phyloP scores from a whole-genome alignment of 2,113 vertebrate genomes.

The Rallus limicola region DNA sequence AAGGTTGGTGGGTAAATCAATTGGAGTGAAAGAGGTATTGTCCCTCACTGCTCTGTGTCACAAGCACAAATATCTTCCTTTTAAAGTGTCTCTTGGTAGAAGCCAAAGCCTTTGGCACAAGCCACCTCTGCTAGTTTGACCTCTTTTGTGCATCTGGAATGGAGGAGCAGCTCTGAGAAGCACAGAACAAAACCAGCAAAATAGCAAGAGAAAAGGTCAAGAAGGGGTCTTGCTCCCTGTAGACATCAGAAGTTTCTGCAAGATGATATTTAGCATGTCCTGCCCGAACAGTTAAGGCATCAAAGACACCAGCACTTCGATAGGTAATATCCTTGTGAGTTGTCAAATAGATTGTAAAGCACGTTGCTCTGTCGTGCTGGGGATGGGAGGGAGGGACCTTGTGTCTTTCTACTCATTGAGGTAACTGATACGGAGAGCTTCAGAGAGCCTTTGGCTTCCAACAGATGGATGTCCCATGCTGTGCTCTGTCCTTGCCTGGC shows the following conservation, averaged over 20 bases:
- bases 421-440: background rate
- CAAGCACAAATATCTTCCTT: constrained; percentile 53
- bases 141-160: constrained; percentile 52
- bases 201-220: constrained; percentile 62
- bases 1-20: constrained; percentile 52
- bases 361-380: background rate
- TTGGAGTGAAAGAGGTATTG: constrained; percentile 41
- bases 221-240: constrained; percentile 57
- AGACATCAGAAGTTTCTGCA: constrained; percentile 64
- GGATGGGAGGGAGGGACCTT: background rate
- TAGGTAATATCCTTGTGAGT: constrained; percentile 33
- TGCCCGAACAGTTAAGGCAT: constrained; percentile 51
- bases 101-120: constrained; percentile 48
- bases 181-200: constrained; percentile 55
- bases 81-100: constrained; percentile 47
- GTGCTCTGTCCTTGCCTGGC: constrained; percentile 56
- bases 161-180: constrained; percentile 49
- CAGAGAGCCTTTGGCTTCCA: constrained; percentile 27
- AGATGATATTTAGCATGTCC: constrained; percentile 67
- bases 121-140: constrained; percentile 62
- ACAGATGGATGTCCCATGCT: constrained; percentile 49
- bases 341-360: background rate
- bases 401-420: background rate
- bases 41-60: constrained; percentile 49
- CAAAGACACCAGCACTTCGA: constrained; percentile 22